Evolutionary conservation across 2,797 vertebrate genomes (phyloP).

Genomic region (Odontamblyopus rebecca): DNA sequence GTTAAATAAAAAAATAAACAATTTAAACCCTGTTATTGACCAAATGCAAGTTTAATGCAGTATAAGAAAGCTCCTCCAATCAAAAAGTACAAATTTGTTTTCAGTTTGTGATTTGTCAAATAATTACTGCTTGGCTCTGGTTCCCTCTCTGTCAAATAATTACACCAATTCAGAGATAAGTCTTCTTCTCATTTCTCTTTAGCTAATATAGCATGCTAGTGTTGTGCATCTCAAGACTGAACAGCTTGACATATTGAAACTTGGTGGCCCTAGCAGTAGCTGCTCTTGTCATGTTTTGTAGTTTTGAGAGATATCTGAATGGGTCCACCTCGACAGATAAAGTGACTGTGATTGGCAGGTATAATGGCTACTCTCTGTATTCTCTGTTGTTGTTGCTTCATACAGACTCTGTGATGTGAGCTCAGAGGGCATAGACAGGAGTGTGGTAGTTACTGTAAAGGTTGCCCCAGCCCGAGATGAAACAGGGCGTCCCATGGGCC

Average conservation of each 20-base stretch:
- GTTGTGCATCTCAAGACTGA: too few relatives aligned
- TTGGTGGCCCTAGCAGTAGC: background rate
- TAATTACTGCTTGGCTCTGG: background rate
- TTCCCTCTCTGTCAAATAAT: background rate
- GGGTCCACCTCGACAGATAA: background rate
- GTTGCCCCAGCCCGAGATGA: slow-evolving; percentile 82
- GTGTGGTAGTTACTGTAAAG: slow-evolving; percentile 72
- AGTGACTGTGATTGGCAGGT: background rate
- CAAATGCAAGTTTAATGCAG: too few relatives aligned
- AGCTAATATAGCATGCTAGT: background rate
- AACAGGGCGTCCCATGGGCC: slow-evolving; percentile 67
- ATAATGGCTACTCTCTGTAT: background rate
- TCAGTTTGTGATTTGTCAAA: background rate
- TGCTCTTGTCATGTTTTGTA: too few relatives aligned
- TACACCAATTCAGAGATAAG: background rate
- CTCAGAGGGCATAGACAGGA: slow-evolving; percentile 3
- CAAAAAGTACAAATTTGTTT: background rate
- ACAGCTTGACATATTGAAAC: too few relatives aligned
- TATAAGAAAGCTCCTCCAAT: too few relatives aligned
- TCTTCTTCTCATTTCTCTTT: background rate
- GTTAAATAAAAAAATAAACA: too few relatives aligned
- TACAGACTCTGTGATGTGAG: slow-evolving; percentile 1
- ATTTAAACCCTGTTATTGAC: too few relatives aligned
- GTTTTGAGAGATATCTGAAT: background rate
- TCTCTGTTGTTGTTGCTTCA: background rate